phyloP scores from a whole-genome alignment of 2,113 vertebrate genomes.

The Engraulis encrasicolus region DNA sequence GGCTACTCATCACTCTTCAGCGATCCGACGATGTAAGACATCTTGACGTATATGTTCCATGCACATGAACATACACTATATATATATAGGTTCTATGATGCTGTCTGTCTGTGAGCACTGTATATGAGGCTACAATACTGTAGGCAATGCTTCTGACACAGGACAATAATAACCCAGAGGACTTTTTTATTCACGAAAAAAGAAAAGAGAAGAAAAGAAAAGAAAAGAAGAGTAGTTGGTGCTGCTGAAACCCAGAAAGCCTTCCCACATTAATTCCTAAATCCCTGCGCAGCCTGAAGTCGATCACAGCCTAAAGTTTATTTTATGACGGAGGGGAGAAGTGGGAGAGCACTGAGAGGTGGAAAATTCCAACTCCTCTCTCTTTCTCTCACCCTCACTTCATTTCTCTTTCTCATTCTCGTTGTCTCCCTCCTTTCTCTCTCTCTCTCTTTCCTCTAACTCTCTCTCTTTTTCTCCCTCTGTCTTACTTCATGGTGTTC shows the following conservation, averaged over 20 bases:
- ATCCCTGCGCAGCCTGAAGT: not conserved
- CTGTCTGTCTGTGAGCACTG: too few relatives aligned
- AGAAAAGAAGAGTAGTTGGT: not conserved
- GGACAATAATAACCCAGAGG: not conserved
- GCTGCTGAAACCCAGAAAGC: not conserved
- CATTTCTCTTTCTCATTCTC: too few relatives aligned
- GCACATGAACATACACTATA: too few relatives aligned
- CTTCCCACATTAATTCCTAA: not conserved
- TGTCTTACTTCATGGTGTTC: conserved; percentile 13
- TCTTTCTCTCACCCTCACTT: not conserved
- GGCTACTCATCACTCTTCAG: not conserved
- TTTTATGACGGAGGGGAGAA: conserved; percentile 37
- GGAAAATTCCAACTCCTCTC: conserved; percentile 47
- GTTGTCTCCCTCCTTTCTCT: too few relatives aligned
- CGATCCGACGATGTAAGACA: not conserved
- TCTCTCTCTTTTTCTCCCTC: not conserved
- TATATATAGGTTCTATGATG: too few relatives aligned
- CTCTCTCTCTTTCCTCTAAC: not conserved
- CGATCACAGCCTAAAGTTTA: conserved; percentile 22
- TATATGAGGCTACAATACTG: too few relatives aligned
- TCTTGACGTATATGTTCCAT: not conserved
- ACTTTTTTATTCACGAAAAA: too few relatives aligned
- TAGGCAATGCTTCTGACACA: not conserved
- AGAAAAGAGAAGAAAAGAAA: too few relatives aligned
- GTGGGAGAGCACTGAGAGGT: conserved; percentile 51